These are phyloP conservation scores for Cliona cf. orientalis DNA, from an alignment of 37 sponge, comb jelly and placozoan species.

Conservation along the genomic window DNA sequence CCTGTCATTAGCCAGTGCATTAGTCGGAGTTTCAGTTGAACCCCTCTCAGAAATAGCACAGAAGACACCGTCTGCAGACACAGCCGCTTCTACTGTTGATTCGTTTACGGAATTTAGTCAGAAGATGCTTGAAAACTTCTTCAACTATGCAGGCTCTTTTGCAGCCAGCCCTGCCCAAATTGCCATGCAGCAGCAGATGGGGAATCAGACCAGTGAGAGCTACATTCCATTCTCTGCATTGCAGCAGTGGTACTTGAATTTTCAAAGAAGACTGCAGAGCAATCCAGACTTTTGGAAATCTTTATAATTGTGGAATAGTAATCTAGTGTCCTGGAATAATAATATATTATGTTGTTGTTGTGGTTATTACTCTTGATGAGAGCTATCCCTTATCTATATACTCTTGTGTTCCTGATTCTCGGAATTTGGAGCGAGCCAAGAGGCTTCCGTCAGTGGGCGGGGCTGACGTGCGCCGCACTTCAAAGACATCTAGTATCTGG, in stretches of 20 bases:
- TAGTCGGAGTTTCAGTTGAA: constrained; percentile 84
- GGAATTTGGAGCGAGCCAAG: too few relatives aligned
- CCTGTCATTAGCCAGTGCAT: constrained; percentile 47
- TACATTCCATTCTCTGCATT: constrained; percentile 77
- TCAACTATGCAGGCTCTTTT: constrained; percentile 90
- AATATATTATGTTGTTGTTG: too few relatives aligned
- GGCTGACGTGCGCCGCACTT: too few relatives aligned
- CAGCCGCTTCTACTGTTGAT: constrained; percentile 54
- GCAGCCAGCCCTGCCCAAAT: constrained; percentile 64
- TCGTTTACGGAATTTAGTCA: constrained; percentile 61
- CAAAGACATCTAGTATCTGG: too few relatives aligned
- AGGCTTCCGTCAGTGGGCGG: too few relatives aligned
- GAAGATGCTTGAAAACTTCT: constrained; percentile 95
- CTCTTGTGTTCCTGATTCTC: too few relatives aligned
- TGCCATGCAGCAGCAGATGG: constrained; percentile 32
- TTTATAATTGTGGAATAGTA: not conserved
- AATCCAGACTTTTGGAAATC: constrained; percentile 94
- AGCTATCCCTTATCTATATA: too few relatives aligned
- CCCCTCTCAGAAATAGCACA: constrained; percentile 69
- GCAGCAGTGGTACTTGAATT: constrained; percentile 78
- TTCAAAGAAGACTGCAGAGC: constrained; percentile 58
- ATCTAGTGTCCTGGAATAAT: too few relatives aligned
- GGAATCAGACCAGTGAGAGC: constrained; percentile 23
- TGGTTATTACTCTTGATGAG: too few relatives aligned
- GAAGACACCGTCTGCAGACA: constrained; percentile 65